Base-by-base conservation (phyloP, 35 echinoderm and acorn worm species). In the Ophioderma brevispina region DNA sequence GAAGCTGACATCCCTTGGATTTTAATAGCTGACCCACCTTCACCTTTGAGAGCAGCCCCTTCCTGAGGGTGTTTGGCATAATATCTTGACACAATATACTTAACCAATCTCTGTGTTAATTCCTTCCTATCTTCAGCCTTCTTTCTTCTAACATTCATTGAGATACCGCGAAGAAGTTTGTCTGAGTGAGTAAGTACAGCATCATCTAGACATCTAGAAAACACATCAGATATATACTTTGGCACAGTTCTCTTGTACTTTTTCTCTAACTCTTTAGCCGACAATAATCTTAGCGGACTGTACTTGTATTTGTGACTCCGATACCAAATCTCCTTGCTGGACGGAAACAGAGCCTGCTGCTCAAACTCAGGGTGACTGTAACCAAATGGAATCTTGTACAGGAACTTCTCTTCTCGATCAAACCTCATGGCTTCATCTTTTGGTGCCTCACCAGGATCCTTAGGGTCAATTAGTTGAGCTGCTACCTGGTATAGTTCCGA, bases 331-430 rank as follows among this genome's bases (percentile, higher is more conserved):
- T 91, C 90, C 0, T 38, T 28, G 2, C 76, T 43, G 19, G 90
- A 85, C 5, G 90, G 90, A 85, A 91, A 91, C 42, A 91, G 36
- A 35, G 90, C 81, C 36, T 85, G 64, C n/a, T 85, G 37, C 3
- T 91, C 75, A 41, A 91, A 81, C 76, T 91, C 82, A 18, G 70
- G 81, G 46, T 83, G 83, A 40, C 82, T 84, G 38, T 64, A 56
- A 31, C 90, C 90, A 28, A 91, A 75, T 25, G 90, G 90, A 40
- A 91, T 86, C 46, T 91, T 91, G 75, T 85, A 91, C 3, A 46
- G 64, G 36, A 85, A 52, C 40, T 85, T 79, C 1, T 84, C 82
- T n/a, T 49, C 32, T 40, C 76, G 43, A 14, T 30, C 38, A 35
- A 50, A 79, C 36, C 78, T 84, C 90, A 91, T 86, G 31, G 70